A percentile compares a stretch with the other conserved stretches of the same genome.
Conservation (phyloP, 2,113 vertebrate genomes). For the Parus major region DNA sequence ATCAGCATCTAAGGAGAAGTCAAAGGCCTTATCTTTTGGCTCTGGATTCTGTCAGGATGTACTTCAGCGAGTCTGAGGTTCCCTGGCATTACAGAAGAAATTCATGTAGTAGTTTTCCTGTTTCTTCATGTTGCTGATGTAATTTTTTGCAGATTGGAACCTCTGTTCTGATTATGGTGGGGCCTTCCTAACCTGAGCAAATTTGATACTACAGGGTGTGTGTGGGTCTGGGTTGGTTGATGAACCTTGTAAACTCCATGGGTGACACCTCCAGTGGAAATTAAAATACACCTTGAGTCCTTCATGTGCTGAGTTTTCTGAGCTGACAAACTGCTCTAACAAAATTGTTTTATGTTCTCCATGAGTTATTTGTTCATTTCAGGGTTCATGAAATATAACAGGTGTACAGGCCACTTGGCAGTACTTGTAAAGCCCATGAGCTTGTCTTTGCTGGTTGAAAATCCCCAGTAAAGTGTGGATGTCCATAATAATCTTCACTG, state of each 20-base stretch:
- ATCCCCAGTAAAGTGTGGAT: background rate
- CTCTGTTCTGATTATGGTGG: background rate
- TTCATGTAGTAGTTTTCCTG: background rate
- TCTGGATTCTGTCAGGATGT: background rate
- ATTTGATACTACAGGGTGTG: background rate
- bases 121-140: background rate
- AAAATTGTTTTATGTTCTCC: slow-evolving; percentile 23
- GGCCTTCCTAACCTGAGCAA: background rate
- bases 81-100: background rate
- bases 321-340: background rate
- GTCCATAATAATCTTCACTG: background rate
- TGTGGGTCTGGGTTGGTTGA: background rate
- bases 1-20: background rate
- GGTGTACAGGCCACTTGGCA: background rate
- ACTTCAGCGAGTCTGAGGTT: background rate
- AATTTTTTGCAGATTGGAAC: background rate
- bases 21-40: background rate
- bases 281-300: background rate
- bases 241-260: background rate
- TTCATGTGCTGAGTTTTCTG: background rate
- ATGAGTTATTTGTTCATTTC: slow-evolving; percentile 41
- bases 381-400: slow-evolving; percentile 37
- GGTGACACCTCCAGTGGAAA: background rate
- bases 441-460: background rate
- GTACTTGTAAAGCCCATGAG: background rate